Evolutionary conservation across 1,140 invertebrate species (phyloP).

Genomic region (Chlorops oryzae): DNA sequence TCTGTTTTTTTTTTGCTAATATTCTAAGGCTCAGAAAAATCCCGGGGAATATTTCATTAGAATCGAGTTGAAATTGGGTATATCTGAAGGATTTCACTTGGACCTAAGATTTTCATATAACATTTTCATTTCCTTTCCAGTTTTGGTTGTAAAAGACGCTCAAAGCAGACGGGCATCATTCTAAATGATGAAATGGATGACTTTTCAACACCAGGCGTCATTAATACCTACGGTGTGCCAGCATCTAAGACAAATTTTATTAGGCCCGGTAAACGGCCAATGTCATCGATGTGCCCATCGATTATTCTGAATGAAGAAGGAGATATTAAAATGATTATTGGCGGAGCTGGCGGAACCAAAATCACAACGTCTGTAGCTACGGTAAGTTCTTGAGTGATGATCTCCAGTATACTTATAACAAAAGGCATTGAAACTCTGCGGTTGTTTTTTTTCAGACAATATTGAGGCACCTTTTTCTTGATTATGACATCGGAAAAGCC

Average conservation of each 20-base stretch:
- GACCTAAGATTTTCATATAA: no score
- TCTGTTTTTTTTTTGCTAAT: no score
- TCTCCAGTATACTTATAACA: not conserved
- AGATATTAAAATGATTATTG: constrained; percentile 73
- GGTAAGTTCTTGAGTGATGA: constrained; percentile 50
- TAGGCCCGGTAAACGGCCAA: constrained; percentile 75
- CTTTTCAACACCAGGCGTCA: constrained; percentile 74
- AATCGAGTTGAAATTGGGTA: not conserved
- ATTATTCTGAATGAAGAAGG: constrained; percentile 70
- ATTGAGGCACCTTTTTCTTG: constrained; percentile 68
- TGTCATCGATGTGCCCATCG: constrained; percentile 88
- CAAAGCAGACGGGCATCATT: constrained; percentile 79
- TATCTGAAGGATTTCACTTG: not conserved
- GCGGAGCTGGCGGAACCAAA: constrained; percentile 85
- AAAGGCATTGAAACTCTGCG: not conserved
- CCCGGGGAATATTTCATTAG: no score
- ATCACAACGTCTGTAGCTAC: constrained; percentile 76
- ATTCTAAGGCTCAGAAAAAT: no score
- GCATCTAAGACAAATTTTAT: constrained; percentile 79
- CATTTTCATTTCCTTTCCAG: no score
- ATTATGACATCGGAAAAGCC: constrained; percentile 67
- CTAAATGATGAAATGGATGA: constrained; percentile 96
- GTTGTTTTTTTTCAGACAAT: constrained; percentile 54
- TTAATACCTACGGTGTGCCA: constrained; percentile 74
- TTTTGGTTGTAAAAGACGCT: constrained; percentile 70